Evolutionary conservation across 2,113 vertebrate genomes (phyloP).

Genomic region (Catagonus wagneri): DNA sequence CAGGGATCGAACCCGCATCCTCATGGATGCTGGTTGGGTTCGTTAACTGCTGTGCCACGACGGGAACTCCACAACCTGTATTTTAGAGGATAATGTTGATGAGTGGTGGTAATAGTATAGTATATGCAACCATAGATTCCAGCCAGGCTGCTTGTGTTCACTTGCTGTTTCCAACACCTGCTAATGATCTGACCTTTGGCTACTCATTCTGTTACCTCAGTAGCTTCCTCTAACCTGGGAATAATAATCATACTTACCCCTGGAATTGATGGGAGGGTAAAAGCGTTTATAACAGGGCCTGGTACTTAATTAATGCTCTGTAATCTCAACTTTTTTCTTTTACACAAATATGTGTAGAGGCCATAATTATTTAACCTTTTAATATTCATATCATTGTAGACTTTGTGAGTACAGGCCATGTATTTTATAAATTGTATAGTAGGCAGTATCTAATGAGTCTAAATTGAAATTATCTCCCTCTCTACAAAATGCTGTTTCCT

Average conservation of each 20-base stretch:
- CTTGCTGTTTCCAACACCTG: neutral
- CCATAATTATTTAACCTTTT: neutral
- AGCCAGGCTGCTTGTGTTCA: neutral
- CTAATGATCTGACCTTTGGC: neutral
- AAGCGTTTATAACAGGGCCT: neutral
- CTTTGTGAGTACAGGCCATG: neutral
- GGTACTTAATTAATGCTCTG: neutral
- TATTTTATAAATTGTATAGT: conserved; percentile 6
- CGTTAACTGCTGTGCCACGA: no score
- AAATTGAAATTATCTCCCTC: neutral
- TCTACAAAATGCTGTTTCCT: conserved; percentile 5
- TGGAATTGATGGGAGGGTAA: neutral
- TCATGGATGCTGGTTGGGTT: no score
- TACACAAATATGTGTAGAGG: neutral
- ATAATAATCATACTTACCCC: neutral
- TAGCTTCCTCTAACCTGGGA: neutral
- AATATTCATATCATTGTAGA: neutral
- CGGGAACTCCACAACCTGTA: neutral
- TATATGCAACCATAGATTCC: neutral
- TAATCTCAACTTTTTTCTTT: neutral
- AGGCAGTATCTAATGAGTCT: neutral
- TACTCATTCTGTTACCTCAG: neutral
- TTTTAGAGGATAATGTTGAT: neutral
- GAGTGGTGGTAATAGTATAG: neutral
- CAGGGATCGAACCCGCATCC: no score